phyloP scores from a whole-genome alignment of 2,797 vertebrate species.

The Paedocypris micromegethes region DNA sequence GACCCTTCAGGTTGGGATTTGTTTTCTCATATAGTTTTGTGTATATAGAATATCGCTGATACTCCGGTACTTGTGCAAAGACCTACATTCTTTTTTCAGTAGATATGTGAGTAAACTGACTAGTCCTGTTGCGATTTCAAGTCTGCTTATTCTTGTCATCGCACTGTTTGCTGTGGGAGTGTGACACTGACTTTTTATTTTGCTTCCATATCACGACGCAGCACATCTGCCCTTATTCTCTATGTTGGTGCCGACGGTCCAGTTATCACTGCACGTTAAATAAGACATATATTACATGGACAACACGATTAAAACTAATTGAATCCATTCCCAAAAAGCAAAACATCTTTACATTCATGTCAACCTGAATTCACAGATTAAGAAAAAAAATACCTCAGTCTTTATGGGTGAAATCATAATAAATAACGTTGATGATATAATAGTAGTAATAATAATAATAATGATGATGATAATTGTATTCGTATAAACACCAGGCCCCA shows the following conservation, averaged over 20 bases:
- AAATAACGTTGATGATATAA: conserved; percentile 71
- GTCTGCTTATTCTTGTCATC: conserved; percentile 59
- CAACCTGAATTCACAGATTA: conserved; percentile 80
- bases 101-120: conserved; percentile 45
- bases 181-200: conserved; percentile 45
- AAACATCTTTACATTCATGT: conserved; percentile 81
- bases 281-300: conserved; percentile 82
- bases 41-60: conserved; percentile 4
- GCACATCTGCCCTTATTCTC: conserved; percentile 61
- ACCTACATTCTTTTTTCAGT: conserved; percentile 49
- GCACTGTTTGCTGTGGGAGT: conserved; percentile 52
- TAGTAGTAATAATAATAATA: conserved; percentile 56
- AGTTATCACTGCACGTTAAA: conserved; percentile 72
- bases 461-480: conserved; percentile 51
- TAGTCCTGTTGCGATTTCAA: conserved; percentile 50
- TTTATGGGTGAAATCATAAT: conserved; percentile 69
- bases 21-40: conserved; percentile 31
- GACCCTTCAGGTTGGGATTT: conserved; percentile 26
- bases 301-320: conserved; percentile 71
- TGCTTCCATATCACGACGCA: conserved; percentile 59
- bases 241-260: conserved; percentile 59
- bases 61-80: conserved; percentile 46
- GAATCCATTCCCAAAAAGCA: conserved; percentile 64
- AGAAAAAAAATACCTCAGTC: conserved; percentile 61
- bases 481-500: conserved; percentile 62